These are phyloP conservation scores for Epirrita christyi DNA, from an alignment of 2,888 invertebrate species.

Conservation along the genomic window DNA sequence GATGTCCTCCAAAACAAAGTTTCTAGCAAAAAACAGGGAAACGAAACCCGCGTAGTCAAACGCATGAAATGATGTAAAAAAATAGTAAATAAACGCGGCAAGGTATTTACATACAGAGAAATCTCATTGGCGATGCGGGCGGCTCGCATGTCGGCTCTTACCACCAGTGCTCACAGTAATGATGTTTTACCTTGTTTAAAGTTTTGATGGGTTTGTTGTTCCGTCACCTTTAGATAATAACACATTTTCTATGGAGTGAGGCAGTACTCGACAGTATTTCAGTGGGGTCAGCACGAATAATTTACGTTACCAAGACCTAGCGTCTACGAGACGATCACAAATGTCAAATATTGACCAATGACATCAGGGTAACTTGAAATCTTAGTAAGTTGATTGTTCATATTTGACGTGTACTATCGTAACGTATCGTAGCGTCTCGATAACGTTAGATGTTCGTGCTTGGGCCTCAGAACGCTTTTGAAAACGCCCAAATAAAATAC, in stretches of 20 bases:
- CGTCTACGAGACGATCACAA: no score
- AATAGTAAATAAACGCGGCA: slow-evolving; percentile 54
- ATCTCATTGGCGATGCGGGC: slow-evolving; percentile 54
- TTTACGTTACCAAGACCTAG: no score
- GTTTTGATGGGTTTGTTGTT: neutral
- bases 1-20: neutral
- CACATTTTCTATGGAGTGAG: neutral
- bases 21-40: slow-evolving; percentile 18
- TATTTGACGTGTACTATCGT: no score
- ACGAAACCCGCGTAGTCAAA: slow-evolving; percentile 19
- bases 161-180: slow-evolving; percentile 27
- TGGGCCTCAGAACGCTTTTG: no score
- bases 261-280: no score
- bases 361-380: no score
- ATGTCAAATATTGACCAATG: no score
- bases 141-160: slow-evolving; percentile 32
- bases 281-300: no score
- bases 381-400: no score
- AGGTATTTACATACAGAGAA: slow-evolving; percentile 57
- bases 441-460: no score
- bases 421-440: no score
- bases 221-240: neutral
- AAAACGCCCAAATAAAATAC: no score
- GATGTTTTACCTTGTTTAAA: neutral
- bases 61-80: slow-evolving; percentile 50